Percentiles rank a stretch among this genome's conserved stretches.
These are phyloP conservation scores for Eupeodes corollae DNA, from an alignment of 1,140 invertebrate genomes.

Conservation along the genomic window DNA sequence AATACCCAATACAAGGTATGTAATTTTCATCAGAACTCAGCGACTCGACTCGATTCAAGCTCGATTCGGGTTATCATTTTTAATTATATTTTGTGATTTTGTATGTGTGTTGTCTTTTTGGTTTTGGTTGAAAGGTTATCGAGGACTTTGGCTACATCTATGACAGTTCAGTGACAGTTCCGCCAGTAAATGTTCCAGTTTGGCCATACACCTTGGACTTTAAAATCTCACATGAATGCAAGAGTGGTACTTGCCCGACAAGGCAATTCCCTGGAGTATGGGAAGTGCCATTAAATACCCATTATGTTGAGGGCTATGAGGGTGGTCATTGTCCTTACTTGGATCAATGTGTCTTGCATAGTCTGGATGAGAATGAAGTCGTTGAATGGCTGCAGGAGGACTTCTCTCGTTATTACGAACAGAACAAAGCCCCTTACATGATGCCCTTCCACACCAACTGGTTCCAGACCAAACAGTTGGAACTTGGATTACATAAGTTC, in stretches of 20 bases:
- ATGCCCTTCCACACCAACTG: slow-evolving; percentile 91
- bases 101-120: neutral
- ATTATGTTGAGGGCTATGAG: slow-evolving; percentile 78
- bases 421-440: slow-evolving; percentile 84
- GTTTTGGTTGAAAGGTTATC: slow-evolving; percentile 55
- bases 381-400: slow-evolving; percentile 87
- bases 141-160: slow-evolving; percentile 88
- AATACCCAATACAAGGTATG: slow-evolving; percentile 82
- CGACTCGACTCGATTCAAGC: too few relatives aligned
- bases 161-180: slow-evolving; percentile 80
- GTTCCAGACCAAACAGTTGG: slow-evolving; percentile 82
- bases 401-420: slow-evolving; percentile 73
- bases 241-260: slow-evolving; percentile 80
- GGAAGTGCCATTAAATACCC: slow-evolving; percentile 88
- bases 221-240: slow-evolving; percentile 84
- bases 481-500: slow-evolving; percentile 75
- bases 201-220: slow-evolving; percentile 92
- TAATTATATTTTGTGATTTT: neutral
- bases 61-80: too few relatives aligned
- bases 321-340: slow-evolving; percentile 86
- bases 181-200: slow-evolving; percentile 68
- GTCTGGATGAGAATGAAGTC: slow-evolving; percentile 75
- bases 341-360: slow-evolving; percentile 86
- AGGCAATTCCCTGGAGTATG: slow-evolving; percentile 84
- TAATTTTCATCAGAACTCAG: neutral